Evolutionary conservation across 2,113 vertebrate genomes (phyloP), one percentile per base, ranked within the genome.

Genomic region (Albula glossodonta): DNA sequence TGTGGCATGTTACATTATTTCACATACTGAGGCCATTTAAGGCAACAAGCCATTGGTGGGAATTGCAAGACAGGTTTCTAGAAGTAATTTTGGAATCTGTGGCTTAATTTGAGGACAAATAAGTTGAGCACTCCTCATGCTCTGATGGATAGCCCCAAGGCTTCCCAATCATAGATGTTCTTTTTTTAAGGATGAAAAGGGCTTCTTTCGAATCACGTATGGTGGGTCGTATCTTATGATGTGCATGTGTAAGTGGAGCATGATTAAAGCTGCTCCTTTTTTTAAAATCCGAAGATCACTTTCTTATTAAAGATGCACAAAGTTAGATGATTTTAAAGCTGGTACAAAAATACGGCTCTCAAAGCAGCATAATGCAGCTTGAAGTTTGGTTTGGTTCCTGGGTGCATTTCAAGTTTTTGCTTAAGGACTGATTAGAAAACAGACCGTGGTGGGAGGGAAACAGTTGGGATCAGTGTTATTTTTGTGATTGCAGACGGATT

Each of bases 31-130:
- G 77, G 74, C 70, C 9, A 48, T 25, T 84, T 84, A 10, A 84
- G 50, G 56, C 82, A 83, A 83, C 2, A 49, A 79, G 84, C 77
- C 84, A 79, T 51, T 11, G 53, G 77, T 74, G 52, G 49, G 79
- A 79, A 48, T 49, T 57, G 31, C 15, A 66, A n/a, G 78, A 80
- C 83, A 25, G 84, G 83, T 12, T 22, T 77, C 57, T 25, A 49
- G 83, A 84, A 87, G 80, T 81, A 56, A 84, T 83, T 83, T 84
- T 41, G 84, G 48, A 87, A 87, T 79, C 8, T 84, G 74, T 80
- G 83, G 74, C 78, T 85, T 85, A 78, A 79, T 85, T 85, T 79
- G 1, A 83, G 41, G 57, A 78, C 49, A 77, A 53, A 41, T 41
- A 41, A 41, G 31, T 41, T 41, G 31, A 12, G 13, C 17, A 52